Evolutionary conservation across 2,113 vertebrate species (phyloP), one percentile per base, ranked within the genome.

Genomic region (Trichomycterus rosablanca): DNA sequence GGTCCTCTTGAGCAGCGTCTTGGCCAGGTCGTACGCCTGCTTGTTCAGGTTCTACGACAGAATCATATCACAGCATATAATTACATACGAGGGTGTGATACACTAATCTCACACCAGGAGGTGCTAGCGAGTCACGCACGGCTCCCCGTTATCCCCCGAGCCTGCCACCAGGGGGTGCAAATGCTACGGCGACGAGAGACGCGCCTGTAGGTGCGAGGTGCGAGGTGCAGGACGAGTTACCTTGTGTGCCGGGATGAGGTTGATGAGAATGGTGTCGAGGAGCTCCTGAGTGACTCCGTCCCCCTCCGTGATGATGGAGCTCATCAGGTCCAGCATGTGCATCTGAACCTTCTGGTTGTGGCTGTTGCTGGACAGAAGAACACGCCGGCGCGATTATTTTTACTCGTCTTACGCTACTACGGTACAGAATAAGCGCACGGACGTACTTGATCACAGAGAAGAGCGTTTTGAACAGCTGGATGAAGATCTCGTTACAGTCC

Each of bases 261-360:
- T 98, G 70, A 99, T 98, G 75, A 99, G 94, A 83, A 99, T 99
- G 49, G 94, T 95, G 75, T 99, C 95, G 83, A 99, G 77, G 77
- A 98, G 83, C 82, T 99, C 96, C 76, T 98, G 96, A 71, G 96
- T 97, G 81, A 99, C 94, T 78, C 96, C 94, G 72, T 99, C 96
- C 66, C 96, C 96, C 85, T 99, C 96, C 91, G 94, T 95, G 86
- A 98, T 99, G 87, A 99, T 99, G 82, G 96, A 99, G 87, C 95
- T 98, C 96, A 99, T 99, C 89, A 99, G 89, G 78, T 99, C 96
- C 85, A 99, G 80, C 96, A 99, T 99, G 80, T 99, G 96, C 93
- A 99, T 93, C 78, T 99, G 96, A 76, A 99, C 96, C 76, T 99
- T 99, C 89, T 97, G 96, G 80, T 99, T 99, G 88, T 99, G 96